Conservation (phyloP, 1,140 invertebrate genomes). For the Argopecten irradians region DNA sequence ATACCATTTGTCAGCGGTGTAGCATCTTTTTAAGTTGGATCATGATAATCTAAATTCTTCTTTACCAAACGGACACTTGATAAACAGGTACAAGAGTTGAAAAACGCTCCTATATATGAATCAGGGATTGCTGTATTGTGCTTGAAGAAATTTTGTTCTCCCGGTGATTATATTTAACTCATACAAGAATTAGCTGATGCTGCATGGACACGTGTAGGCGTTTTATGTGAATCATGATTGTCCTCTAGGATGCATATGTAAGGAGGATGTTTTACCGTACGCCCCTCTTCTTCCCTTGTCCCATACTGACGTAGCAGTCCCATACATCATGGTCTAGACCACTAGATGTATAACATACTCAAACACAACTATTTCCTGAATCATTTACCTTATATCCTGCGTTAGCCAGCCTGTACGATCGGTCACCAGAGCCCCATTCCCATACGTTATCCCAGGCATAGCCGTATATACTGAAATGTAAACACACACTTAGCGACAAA, state of each 20-base stretch:
- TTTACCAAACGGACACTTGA: neutral
- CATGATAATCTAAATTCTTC: neutral
- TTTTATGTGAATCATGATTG: neutral
- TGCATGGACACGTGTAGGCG: neutral
- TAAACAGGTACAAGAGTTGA: neutral
- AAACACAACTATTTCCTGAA: too few relatives aligned
- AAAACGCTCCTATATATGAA: too few relatives aligned
- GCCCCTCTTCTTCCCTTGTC: neutral
- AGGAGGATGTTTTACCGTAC: neutral
- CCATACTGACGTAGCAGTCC: neutral
- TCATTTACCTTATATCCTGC: slow-evolving; percentile 69
- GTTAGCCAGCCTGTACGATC: slow-evolving; percentile 70
- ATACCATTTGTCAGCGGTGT: too few relatives aligned
- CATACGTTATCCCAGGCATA: slow-evolving; percentile 71
- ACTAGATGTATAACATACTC: slow-evolving; percentile 6
- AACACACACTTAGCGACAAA: neutral
- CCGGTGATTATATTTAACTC: too few relatives aligned
- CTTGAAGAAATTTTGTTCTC: too few relatives aligned
- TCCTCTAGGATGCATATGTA: neutral
- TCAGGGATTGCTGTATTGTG: too few relatives aligned
- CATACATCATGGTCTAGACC: neutral
- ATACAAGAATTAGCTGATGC: too few relatives aligned
- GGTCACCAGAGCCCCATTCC: slow-evolving; percentile 66
- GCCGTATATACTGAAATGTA: slow-evolving; percentile 48
- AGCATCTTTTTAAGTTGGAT: neutral